phyloP scores from a whole-genome alignment of 2,888 invertebrate genomes.

The Deilephila porcellus region DNA sequence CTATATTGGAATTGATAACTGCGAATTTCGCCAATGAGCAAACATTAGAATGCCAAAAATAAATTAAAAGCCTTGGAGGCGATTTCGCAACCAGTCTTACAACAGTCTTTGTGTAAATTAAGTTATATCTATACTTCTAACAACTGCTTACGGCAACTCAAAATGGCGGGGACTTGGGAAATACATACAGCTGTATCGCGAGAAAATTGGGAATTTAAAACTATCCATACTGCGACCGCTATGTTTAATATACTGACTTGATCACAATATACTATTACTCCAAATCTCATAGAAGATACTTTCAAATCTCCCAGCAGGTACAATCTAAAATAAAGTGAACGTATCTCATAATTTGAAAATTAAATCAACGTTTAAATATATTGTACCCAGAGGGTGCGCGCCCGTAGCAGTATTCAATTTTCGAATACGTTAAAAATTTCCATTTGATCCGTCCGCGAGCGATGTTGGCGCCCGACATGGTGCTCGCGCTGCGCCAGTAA shows the following conservation, averaged over 20 bases:
- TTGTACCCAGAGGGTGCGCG: slow-evolving; percentile 3
- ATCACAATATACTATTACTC: not conserved
- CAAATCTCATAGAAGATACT: not conserved
- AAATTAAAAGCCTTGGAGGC: not conserved
- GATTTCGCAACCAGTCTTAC: no score
- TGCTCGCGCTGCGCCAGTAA: slow-evolving; percentile 2
- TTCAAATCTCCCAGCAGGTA: not conserved
- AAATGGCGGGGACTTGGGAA: no score
- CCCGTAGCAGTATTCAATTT: not conserved
- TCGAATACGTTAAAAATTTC: slow-evolving; percentile 10
- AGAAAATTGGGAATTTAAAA: no score
- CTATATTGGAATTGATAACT: not conserved
- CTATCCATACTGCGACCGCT: not conserved
- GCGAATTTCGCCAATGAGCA: not conserved
- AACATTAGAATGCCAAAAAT: slow-evolving; percentile 1
- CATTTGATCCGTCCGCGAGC: not conserved
- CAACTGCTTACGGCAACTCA: no score
- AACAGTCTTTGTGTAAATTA: no score
- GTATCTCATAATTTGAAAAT: not conserved
- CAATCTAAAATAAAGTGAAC: not conserved
- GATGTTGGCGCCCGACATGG: slow-evolving; percentile 13
- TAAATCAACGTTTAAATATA: slow-evolving; percentile 22
- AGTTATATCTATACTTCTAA: no score
- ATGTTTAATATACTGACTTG: not conserved
- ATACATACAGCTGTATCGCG: no score